Base-by-base conservation (phyloP, 1,140 invertebrate genomes). In the Zeugodacus cucurbitae region DNA sequence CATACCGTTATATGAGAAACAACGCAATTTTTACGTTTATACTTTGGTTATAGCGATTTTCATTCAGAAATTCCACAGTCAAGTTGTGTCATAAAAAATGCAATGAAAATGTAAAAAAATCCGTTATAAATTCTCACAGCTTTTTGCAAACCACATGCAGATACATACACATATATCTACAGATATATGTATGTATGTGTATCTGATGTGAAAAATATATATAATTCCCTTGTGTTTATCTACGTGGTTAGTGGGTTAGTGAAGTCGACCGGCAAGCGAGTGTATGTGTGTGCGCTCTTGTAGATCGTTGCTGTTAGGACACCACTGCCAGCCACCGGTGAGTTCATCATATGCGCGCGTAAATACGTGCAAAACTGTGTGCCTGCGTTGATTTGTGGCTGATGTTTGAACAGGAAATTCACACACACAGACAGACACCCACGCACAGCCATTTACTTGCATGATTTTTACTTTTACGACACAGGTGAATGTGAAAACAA, bases 361-460 rank as follows among this genome's bases (percentile, higher is more conserved):
- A 62, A n/a, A 22, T n/a, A n/a, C 20, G 17, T 74, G 67, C 8
- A 37, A 32, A 22, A 22, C 5, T 74, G 34, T 74, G 32, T 74
- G 67, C 6, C 6, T 41, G 34, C 67, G 67, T n/a, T 74, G 67
- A 74, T 74, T 74, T 74, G 67, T 74, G 67, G 67, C 67, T 74
- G 67, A 32, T 74, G 34, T 74, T 74, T 74, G 67, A 74, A 74
- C 22, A 74, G 29, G 67, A 37, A 74, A 74, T 54, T 17, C 48
- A 11, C 14, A 54, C 48, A 54, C 44, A n/a, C 17, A 67, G 26
- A 70, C 67, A 10, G 17, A 37, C 37, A 29, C n/a, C n/a, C 34
- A 74, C 8, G 34, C 17, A 10, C 32, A 74, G 67, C 14, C 34
- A 74, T 74, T 74, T 74, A 74, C 5, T 74, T 41, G 22, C 20